Percentiles rank a stretch among this genome's conserved stretches.
These are phyloP conservation scores for Sebastes oblongus DNA, from an alignment of 2,797 vertebrate genomes.

Conservation along the genomic window DNA sequence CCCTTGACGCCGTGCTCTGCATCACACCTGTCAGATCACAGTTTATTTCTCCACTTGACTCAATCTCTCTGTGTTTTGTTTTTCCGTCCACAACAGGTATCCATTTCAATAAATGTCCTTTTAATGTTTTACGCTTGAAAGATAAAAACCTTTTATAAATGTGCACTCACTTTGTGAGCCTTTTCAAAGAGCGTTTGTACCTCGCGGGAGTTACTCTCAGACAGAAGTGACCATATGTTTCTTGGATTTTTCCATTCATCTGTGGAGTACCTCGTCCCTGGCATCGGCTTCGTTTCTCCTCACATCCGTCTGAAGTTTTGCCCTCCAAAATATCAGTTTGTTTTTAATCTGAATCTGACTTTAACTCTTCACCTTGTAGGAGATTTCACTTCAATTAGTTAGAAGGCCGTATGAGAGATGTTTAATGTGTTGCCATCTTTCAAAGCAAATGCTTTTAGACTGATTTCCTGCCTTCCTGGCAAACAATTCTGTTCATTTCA, in stretches of 20 bases:
- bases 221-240: neutral
- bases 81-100: neutral
- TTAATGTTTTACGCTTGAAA: neutral
- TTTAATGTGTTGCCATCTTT: neutral
- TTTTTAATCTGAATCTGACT: neutral
- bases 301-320: neutral
- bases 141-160: conserved; percentile 8
- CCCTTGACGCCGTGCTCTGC: neutral
- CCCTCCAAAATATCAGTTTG: neutral
- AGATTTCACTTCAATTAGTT: neutral
- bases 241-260: neutral
- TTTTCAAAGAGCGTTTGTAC: neutral
- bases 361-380: neutral
- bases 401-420: neutral
- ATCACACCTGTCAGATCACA: neutral
- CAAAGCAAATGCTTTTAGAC: neutral
- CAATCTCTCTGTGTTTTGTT: neutral
- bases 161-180: neutral
- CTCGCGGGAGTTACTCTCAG: neutral
- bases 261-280: neutral
- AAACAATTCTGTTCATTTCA: neutral
- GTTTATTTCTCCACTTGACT: neutral
- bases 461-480: neutral
- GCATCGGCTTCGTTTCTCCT: neutral
- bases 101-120: neutral